Percentiles rank a stretch among this genome's conserved stretches.
phyloP scores from a whole-genome alignment of 2,797 vertebrate genomes.

The Phataginus tricuspis region DNA sequence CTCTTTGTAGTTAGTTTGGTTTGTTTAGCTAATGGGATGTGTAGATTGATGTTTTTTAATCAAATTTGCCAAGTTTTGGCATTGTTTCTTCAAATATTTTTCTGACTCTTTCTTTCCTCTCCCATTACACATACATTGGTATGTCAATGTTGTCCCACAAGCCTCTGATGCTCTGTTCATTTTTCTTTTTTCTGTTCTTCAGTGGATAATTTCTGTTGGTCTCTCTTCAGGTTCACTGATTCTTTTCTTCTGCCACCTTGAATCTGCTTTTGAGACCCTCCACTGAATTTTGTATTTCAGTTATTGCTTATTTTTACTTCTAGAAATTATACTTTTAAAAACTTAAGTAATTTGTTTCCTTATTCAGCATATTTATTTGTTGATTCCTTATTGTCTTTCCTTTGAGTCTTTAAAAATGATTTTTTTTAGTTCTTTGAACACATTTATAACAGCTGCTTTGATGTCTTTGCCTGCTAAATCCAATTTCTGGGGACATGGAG shows the following conservation, averaged over 20 bases:
- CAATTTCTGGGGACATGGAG: not conserved
- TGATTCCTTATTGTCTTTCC: not conserved
- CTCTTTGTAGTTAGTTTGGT: not conserved
- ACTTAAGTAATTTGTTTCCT: not conserved
- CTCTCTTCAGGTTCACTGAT: not conserved
- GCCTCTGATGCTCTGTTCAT: not conserved
- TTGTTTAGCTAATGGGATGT: not conserved
- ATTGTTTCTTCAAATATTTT: not conserved
- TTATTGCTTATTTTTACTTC: not conserved
- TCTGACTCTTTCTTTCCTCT: not conserved
- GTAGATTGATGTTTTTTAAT: not conserved
- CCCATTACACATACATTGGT: not conserved
- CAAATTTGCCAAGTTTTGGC: not conserved
- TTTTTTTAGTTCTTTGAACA: slow-evolving; percentile 15
- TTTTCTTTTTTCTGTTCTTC: not conserved
- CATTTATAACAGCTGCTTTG: not conserved
- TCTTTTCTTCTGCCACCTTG: not conserved
- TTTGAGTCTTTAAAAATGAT: slow-evolving; percentile 39
- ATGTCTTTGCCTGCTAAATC: not conserved
- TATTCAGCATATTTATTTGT: not conserved
- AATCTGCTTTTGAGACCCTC: not conserved
- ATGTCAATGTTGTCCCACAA: not conserved
- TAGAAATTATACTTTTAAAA: not conserved
- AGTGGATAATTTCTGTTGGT: not conserved
- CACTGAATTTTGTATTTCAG: not conserved